Evolutionary conservation across 1,140 invertebrate species (phyloP), one percentile per base, ranked within the genome.

Genomic region (Pseudomyrmex cubaensis): DNA sequence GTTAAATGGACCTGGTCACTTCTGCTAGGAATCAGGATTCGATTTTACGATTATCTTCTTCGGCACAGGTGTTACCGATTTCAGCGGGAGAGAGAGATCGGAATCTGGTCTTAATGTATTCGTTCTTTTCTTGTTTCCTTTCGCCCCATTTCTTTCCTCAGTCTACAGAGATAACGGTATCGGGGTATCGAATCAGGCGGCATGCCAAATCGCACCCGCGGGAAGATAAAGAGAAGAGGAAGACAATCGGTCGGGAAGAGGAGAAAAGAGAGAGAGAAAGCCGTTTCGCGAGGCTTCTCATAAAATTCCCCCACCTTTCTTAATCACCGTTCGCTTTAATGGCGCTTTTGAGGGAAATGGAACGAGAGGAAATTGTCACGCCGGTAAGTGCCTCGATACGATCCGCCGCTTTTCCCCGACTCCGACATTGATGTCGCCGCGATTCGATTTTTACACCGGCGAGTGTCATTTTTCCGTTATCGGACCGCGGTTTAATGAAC

Each of bases 141-240:
- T 76, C 80, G 35, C 59, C 22, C 52, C 69, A 69, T 74, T 85
- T 66, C 72, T 57, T 56, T 52, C 25, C 48, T 82, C 67, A 74
- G 35, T 64, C 67, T 78, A 50, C 62, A 59, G 72, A 88, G 62
- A 70, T 83, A 78, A 76, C 22, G 62, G 86, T 54, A 85, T 88
- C 75, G 84, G 80, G 84, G 80, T 84, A 86, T 86, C 87, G 87
- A 77, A 82, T 77, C 84, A 76, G 87, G 84, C 87, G 76, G 64
- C 48, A 69, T 48, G 87, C 87, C 87, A 88, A 89, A 89, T 89
- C 87, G 78, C 82, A 86, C 84, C 64, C 82, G 64, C 75, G 84
- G 87, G 73, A 83, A 80, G 69, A 87, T 82, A 76, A 74, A 82
- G 64, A 85, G 20, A 78, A 59, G 25, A 69, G 25, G 48, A 46